phyloP scores from a whole-genome alignment of 2,888 invertebrate genomes.

The Conomelus anceps region DNA sequence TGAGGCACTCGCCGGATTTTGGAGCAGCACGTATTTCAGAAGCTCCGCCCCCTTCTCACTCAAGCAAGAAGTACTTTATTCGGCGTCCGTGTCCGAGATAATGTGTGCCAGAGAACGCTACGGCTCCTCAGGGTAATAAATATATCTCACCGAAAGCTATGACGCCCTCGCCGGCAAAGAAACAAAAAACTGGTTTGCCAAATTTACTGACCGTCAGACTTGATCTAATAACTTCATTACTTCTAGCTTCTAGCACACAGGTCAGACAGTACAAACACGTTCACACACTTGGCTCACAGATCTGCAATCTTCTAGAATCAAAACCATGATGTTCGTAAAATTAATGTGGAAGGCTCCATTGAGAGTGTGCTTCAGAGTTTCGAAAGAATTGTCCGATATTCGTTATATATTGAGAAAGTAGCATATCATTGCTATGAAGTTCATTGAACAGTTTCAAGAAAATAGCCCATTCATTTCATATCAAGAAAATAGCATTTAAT shows the following conservation, averaged over 20 bases:
- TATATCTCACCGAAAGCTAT: not conserved
- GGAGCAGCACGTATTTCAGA: not conserved
- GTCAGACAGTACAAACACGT: no score
- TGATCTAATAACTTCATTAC: not conserved
- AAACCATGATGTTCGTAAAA: no score
- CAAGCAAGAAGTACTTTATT: not conserved
- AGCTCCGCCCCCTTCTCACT: not conserved
- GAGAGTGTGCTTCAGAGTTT: no score
- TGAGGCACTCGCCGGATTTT: not conserved
- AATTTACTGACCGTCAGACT: not conserved
- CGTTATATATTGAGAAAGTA: no score
- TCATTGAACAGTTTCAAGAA: no score
- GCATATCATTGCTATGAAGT: no score
- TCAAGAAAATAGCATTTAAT: no score
- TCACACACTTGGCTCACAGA: not conserved
- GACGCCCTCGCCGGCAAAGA: not conserved
- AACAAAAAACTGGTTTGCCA: not conserved
- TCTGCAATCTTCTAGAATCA: no score
- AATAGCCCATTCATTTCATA: no score
- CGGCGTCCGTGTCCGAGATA: not conserved
- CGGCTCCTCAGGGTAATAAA: not conserved
- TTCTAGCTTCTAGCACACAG: no score
- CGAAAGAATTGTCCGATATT: no score
- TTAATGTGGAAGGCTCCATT: no score
- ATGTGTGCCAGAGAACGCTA: not conserved